Evolutionary conservation across 2,113 vertebrate species (phyloP).

Genomic region (Thomomys bottae): DNA sequence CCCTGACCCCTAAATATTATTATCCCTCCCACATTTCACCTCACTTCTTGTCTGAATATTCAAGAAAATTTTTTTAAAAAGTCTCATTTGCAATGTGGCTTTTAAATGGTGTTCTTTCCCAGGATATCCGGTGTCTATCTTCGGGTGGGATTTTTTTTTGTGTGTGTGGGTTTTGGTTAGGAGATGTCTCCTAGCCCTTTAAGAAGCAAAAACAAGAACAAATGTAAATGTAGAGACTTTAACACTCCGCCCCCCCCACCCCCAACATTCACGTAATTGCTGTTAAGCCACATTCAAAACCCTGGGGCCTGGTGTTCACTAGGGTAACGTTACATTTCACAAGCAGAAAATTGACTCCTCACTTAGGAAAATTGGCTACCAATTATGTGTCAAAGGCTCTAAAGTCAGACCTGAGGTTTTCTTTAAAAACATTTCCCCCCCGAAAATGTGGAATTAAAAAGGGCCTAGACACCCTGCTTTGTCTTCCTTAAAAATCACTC

Average conservation of each 20-base stretch:
- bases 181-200: constrained; percentile 73
- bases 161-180: constrained; percentile 69
- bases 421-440: too few relatives aligned
- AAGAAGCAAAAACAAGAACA: constrained; percentile 81
- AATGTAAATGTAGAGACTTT: constrained; percentile 81
- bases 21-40: neutral
- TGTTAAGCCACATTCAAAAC: constrained; percentile 86
- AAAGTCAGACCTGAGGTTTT: constrained; percentile 79
- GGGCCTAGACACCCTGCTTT: constrained; percentile 54
- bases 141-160: constrained; percentile 43
- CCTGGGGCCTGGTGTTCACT: constrained; percentile 84
- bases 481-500: constrained; percentile 37
- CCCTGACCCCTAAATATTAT: constrained; percentile 7
- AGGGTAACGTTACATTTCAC: constrained; percentile 86
- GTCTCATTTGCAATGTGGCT: constrained; percentile 57
- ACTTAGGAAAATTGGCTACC: constrained; percentile 84
- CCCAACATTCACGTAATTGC: constrained; percentile 86
- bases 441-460: constrained; percentile 71
- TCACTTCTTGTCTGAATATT: constrained; percentile 65
- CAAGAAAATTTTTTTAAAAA: constrained; percentile 66
- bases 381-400: constrained; percentile 82
- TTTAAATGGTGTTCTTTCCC: constrained; percentile 69
- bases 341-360: constrained; percentile 85
- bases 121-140: constrained; percentile 66
- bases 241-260: constrained; percentile 75